Evolutionary conservation across 2,888 invertebrate species (phyloP).

Genomic region (Archaeoteleia sp.): DNA sequence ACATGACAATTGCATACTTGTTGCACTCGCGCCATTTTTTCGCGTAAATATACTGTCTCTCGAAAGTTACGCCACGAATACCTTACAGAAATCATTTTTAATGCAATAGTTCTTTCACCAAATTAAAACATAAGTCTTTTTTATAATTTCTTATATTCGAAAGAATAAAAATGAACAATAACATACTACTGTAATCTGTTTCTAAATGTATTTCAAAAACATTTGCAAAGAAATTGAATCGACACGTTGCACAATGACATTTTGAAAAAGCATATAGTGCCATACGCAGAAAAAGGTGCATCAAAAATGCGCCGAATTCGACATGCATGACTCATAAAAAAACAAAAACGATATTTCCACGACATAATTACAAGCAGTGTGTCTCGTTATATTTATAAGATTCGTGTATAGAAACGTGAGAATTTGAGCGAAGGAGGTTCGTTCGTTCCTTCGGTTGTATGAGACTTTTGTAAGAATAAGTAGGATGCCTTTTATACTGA

Average conservation of each 20-base stretch:
- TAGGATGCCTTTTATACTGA: constrained; percentile 56
- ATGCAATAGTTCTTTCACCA: not conserved
- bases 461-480: constrained; percentile 58
- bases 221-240: constrained; percentile 23
- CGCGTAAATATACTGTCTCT: constrained; percentile 22
- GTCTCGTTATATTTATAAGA: constrained; percentile 62
- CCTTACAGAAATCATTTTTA: constrained; percentile 7
- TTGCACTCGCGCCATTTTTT: constrained; percentile 21
- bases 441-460: constrained; percentile 52
- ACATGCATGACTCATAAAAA: constrained; percentile 33
- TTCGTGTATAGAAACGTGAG: constrained; percentile 59
- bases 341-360: constrained; percentile 39
- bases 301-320: constrained; percentile 37
- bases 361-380: constrained; percentile 49
- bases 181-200: not conserved
- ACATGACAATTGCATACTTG: too few relatives aligned
- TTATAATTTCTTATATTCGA: not conserved
- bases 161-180: too few relatives aligned
- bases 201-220: constrained; percentile 1
- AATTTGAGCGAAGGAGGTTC: constrained; percentile 49
- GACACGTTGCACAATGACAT: constrained; percentile 42
- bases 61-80: constrained; percentile 4
- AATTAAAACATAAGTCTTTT: not conserved
- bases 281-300: constrained; percentile 44
- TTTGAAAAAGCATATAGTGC: constrained; percentile 35